Evolutionary conservation across 2,797 vertebrate species (phyloP).

Genomic region (Urocyon cinereoargenteus): DNA sequence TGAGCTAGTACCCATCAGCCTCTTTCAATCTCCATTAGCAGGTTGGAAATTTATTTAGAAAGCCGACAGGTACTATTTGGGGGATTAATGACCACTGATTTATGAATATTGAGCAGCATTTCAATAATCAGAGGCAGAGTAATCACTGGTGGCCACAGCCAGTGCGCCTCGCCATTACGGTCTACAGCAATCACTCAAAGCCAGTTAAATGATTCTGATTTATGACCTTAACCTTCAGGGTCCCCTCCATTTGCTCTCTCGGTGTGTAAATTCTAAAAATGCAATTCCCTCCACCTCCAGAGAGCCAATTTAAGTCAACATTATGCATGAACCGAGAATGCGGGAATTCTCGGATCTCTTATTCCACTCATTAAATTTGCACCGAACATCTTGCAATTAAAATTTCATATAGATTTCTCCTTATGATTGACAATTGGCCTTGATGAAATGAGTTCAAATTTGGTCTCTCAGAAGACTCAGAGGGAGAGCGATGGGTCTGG

Average conservation of each 20-base stretch:
- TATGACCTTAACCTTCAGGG: constrained; percentile 91
- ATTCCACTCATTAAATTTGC: constrained; percentile 91
- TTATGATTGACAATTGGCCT: constrained; percentile 91
- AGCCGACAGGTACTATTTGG: constrained; percentile 89
- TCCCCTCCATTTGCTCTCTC: constrained; percentile 89
- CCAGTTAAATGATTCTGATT: constrained; percentile 91
- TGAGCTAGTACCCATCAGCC: constrained; percentile 80
- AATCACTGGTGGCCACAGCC: constrained; percentile 86
- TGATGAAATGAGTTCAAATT: constrained; percentile 87
- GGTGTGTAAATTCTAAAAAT: constrained; percentile 89
- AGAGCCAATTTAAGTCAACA: constrained; percentile 91
- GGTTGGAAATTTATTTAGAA: constrained; percentile 89
- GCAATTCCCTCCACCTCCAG: constrained; percentile 88
- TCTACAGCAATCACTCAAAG: constrained; percentile 89
- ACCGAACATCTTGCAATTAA: constrained; percentile 92
- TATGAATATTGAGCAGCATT: constrained; percentile 90
- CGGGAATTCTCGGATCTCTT: constrained; percentile 90
- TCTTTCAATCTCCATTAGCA: constrained; percentile 91
- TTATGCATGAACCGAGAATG: constrained; percentile 90
- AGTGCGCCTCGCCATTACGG: constrained; percentile 84
- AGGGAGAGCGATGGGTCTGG: constrained; percentile 80
- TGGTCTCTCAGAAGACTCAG: constrained; percentile 87
- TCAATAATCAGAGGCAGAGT: constrained; percentile 87
- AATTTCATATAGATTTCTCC: constrained; percentile 89
- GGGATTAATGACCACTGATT: constrained; percentile 92